phyloP scores from a whole-genome alignment of 2,797 vertebrate genomes.

The Chiloscyllium punctatum region DNA sequence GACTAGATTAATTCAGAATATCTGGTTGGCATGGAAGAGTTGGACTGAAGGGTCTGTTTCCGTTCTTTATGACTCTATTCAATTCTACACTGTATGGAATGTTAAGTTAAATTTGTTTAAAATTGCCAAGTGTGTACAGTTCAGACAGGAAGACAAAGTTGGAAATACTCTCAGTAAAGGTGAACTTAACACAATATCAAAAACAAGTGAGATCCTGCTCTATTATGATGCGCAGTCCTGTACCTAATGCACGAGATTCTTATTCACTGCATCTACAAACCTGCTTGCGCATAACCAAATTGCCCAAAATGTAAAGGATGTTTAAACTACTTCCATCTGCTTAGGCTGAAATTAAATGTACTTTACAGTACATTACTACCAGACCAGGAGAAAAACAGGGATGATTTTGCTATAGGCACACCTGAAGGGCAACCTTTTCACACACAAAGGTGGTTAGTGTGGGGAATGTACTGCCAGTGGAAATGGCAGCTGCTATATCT shows the following conservation, averaged over 20 bases:
- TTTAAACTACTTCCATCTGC: not conserved
- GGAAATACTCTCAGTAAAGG: not conserved
- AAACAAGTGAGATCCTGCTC: no score
- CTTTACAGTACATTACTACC: not conserved
- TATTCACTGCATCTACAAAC: not conserved
- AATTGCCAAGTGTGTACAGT: not conserved
- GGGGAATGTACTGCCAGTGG: no score
- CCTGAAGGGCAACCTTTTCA: no score
- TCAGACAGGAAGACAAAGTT: not conserved
- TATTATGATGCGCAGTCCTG: not conserved
- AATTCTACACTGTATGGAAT: no score
- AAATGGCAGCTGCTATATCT: no score
- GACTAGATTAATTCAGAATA: no score
- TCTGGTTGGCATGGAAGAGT: no score
- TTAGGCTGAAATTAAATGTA: not conserved
- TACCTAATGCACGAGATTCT: not conserved
- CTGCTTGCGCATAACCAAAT: not conserved
- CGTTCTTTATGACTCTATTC: no score
- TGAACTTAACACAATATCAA: no score
- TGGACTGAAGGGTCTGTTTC: no score
- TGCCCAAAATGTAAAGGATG: not conserved
- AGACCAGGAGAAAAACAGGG: not conserved
- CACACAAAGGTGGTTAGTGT: no score
- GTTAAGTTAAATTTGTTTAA: no score
- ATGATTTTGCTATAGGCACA: not conserved